A percentile compares a stretch with the other conserved stretches of the same genome.
Evolutionary conservation across 2,888 invertebrate species (phyloP).

Genomic region (Sturmia bella): DNA sequence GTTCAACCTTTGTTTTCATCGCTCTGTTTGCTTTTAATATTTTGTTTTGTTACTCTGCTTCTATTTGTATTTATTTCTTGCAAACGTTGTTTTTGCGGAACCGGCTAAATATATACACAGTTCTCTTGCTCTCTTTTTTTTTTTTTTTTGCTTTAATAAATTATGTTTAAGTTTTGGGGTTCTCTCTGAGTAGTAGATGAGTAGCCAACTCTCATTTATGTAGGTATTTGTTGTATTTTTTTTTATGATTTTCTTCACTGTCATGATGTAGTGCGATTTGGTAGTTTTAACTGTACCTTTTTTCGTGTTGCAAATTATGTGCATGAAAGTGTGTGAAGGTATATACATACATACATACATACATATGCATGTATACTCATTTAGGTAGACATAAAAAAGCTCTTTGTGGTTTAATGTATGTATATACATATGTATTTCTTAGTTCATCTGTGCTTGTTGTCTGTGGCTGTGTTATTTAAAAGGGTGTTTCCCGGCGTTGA

Average conservation of each 20-base stretch:
- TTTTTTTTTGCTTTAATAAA: not conserved
- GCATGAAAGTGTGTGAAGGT: not conserved
- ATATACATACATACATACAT: not conserved
- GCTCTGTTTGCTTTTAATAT: constrained; percentile 55
- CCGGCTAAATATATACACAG: constrained; percentile 32
- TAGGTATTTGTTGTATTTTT: not conserved
- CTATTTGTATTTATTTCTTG: constrained; percentile 53
- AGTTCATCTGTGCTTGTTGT: constrained; percentile 2
- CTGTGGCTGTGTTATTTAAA: constrained; percentile 39
- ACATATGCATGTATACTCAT: not conserved
- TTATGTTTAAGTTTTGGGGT: constrained; percentile 27
- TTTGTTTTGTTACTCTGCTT: constrained; percentile 65
- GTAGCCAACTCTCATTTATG: not conserved
- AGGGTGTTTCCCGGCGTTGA: constrained; percentile 67
- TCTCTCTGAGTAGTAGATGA: constrained; percentile 36
- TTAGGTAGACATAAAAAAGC: constrained; percentile 22
- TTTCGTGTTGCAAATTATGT: constrained; percentile 22
- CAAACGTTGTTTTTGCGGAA: not conserved
- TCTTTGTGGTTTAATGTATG: constrained; percentile 9
- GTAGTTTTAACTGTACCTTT: constrained; percentile 71
- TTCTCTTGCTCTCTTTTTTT: not conserved
- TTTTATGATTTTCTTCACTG: not conserved
- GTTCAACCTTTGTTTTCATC: constrained; percentile 58
- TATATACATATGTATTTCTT: constrained; percentile 8
- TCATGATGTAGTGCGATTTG: constrained; percentile 48